Conservation (phyloP, 2,113 vertebrate genomes). For the Trematocara unimaculatum region DNA sequence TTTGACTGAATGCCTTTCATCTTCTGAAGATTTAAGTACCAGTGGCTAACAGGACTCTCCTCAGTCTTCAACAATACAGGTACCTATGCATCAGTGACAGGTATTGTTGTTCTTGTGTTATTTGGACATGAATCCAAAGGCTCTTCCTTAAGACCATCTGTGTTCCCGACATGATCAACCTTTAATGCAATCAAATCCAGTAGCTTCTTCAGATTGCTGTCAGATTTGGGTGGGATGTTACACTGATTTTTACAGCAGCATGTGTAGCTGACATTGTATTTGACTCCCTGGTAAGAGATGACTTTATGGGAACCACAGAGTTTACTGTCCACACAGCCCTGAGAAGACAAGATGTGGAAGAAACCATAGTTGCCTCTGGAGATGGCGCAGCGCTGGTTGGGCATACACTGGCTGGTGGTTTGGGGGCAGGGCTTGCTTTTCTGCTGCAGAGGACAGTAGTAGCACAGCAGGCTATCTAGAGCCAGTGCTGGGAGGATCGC, state of each 20-base stretch:
- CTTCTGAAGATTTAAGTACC: background rate
- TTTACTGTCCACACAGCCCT: constrained; percentile 44
- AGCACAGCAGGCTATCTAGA: constrained; percentile 39
- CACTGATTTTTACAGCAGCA: constrained; percentile 66
- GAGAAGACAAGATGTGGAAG: constrained; percentile 45
- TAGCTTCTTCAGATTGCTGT: constrained; percentile 1
- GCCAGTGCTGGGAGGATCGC: background rate
- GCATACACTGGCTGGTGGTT: constrained; percentile 44
- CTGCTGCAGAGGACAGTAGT: constrained; percentile 53
- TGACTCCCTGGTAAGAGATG: background rate
- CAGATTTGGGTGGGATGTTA: background rate
- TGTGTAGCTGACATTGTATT: constrained; percentile 39
- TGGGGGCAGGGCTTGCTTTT: constrained; percentile 14
- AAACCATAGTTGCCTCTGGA: constrained; percentile 39
- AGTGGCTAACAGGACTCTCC: constrained; percentile 4
- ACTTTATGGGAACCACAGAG: constrained; percentile 41
- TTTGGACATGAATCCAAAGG: constrained; percentile 30
- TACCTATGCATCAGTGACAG: background rate
- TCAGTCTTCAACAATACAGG: background rate
- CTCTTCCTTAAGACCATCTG: background rate
- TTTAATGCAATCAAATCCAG: background rate
- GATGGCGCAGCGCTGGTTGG: constrained; percentile 40
- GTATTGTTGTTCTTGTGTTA: background rate
- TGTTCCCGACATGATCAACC: background rate
- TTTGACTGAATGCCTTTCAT: background rate